Conservation (phyloP, 1,140 invertebrate genomes). For the Drosophila insularis region DNA sequence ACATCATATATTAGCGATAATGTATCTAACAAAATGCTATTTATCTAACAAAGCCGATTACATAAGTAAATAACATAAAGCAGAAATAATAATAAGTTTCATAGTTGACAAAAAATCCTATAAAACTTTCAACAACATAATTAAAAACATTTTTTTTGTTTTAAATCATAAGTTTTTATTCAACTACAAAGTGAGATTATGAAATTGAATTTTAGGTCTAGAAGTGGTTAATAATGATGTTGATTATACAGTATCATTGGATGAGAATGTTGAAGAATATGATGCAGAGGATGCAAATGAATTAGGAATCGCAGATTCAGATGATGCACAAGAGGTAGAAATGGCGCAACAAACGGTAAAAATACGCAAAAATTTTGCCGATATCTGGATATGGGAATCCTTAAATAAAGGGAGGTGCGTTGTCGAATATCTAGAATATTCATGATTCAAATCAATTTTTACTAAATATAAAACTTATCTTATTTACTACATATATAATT, state of each 20-base stretch:
- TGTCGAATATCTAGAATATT: background rate
- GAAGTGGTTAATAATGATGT: background rate
- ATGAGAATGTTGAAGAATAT: background rate
- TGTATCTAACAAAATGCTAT: background rate
- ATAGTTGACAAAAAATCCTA: too few relatives aligned
- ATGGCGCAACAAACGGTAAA: background rate
- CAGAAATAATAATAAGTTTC: too few relatives aligned
- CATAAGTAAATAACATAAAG: too few relatives aligned
- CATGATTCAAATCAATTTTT: background rate
- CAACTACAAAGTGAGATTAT: background rate
- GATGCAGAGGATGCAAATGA: background rate
- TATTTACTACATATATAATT: too few relatives aligned
- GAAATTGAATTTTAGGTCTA: constrained; percentile 5
- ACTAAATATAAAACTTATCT: background rate
- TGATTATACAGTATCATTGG: background rate
- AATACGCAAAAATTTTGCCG: constrained; percentile 66
- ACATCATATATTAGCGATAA: background rate
- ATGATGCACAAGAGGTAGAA: background rate
- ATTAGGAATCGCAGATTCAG: background rate
- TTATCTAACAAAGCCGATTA: background rate
- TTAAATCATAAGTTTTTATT: too few relatives aligned
- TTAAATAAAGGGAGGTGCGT: constrained; percentile 45
- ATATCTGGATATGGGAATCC: constrained; percentile 66
- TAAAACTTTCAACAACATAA: too few relatives aligned
- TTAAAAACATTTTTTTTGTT: too few relatives aligned